Conservation (phyloP, 1,140 invertebrate genomes). For the Trichonephila inaurata region DNA sequence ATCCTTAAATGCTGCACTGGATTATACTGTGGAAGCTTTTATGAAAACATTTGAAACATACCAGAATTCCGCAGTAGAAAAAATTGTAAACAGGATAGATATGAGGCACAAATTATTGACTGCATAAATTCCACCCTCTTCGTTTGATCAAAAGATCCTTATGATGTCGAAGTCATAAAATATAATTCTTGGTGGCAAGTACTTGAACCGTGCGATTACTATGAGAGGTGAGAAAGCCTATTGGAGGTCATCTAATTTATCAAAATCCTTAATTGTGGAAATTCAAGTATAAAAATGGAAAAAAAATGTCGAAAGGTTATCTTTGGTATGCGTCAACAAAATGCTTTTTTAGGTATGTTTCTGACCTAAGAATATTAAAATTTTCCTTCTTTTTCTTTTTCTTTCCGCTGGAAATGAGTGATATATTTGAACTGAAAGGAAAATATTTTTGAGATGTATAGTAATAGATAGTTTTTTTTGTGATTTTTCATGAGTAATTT, state of each 20-base stretch:
- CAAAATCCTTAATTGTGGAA: constrained; percentile 49
- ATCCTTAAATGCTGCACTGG: too few relatives aligned
- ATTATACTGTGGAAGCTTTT: too few relatives aligned
- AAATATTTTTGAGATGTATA: neutral
- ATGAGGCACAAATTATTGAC: too few relatives aligned
- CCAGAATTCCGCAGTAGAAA: too few relatives aligned
- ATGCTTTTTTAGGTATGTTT: constrained; percentile 12
- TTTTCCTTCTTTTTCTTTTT: neutral
- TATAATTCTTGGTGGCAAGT: neutral
- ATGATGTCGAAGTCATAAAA: neutral
- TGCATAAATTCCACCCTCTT: neutral
- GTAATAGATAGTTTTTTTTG: too few relatives aligned
- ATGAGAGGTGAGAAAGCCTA: neutral
- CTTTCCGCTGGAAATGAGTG: neutral
- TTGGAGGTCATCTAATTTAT: constrained; percentile 35
- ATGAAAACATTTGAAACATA: too few relatives aligned
- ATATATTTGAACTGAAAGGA: neutral
- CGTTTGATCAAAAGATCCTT: neutral
- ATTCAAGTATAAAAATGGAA: constrained; percentile 16
- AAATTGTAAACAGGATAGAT: too few relatives aligned
- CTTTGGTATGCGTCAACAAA: neutral
- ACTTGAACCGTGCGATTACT: constrained; percentile 9
- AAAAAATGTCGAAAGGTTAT: constrained; percentile 22
- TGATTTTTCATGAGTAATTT: too few relatives aligned
- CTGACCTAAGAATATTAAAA: neutral